Conservation (phyloP, 2,888 invertebrate species). For the Oscheius onirici region DNA sequence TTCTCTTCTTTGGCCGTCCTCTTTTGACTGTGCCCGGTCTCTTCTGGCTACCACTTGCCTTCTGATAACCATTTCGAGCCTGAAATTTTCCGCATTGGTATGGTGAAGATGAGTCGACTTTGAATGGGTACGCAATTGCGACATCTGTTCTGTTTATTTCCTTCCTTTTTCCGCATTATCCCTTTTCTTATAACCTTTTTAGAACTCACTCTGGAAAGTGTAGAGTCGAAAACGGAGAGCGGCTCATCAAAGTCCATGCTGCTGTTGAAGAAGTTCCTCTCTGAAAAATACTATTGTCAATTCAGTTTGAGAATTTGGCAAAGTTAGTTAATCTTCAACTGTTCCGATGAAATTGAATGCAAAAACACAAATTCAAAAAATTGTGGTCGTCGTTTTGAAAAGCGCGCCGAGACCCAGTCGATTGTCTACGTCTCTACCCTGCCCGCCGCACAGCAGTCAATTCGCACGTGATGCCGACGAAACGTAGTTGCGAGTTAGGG, state of each 20-base stretch:
- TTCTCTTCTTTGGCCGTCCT: conserved; percentile 2
- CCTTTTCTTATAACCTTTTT: not conserved
- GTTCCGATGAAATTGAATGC: not conserved
- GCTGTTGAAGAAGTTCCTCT: not conserved
- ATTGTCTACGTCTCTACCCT: not conserved
- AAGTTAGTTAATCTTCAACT: not conserved
- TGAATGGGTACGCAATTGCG: not conserved
- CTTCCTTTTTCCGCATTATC: not conserved
- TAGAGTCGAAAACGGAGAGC: not conserved
- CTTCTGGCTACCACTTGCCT: not conserved
- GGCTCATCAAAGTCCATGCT: not conserved
- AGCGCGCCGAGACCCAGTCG: conserved; percentile 2
- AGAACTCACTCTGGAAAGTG: not conserved
- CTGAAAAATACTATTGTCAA: not conserved
- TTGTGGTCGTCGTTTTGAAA: not conserved
- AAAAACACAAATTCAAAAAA: not conserved
- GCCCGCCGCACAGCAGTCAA: not conserved
- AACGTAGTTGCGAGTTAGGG: too few relatives aligned
- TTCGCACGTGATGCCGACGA: too few relatives aligned
- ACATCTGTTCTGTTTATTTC: not conserved
- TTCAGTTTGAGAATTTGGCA: not conserved
- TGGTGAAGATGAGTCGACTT: too few relatives aligned
- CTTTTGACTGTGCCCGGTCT: not conserved
- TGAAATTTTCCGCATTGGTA: not conserved
- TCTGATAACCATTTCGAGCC: not conserved